Percentiles rank a stretch among this genome's conserved stretches.
Conservation (phyloP, 2,888 invertebrate species). For the Pollenia griseotomentosa region DNA sequence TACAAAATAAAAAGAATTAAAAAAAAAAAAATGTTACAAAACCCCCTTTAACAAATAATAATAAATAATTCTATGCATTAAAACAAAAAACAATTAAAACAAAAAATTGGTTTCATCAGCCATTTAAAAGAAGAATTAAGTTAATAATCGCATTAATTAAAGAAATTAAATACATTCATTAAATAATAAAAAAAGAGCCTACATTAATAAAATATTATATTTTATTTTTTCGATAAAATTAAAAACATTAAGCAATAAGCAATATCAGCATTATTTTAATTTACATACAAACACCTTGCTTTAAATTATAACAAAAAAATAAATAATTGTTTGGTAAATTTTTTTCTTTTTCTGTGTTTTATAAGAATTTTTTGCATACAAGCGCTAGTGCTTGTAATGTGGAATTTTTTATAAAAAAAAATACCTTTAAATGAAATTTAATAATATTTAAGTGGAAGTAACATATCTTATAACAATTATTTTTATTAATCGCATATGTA, state of each 20-base stretch:
- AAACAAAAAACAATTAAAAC: conserved; percentile 37
- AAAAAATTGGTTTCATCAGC: conserved; percentile 65
- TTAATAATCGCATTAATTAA: not conserved
- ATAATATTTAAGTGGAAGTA: conserved; percentile 59
- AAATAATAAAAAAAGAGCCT: conserved; percentile 8
- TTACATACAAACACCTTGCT: conserved; percentile 8
- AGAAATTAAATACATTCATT: conserved; percentile 12
- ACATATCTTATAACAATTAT: conserved; percentile 67
- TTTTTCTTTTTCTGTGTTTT: not conserved
- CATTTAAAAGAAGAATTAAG: conserved; percentile 34
- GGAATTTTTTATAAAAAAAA: not conserved
- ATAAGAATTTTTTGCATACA: not conserved
- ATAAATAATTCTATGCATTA: not conserved
- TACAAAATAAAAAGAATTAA: conserved; percentile 45
- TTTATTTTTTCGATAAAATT: not conserved
- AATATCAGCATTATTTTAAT: conserved; percentile 52
- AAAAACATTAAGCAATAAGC: conserved; percentile 16
- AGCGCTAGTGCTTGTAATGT: not conserved
- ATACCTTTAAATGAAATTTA: conserved; percentile 45
- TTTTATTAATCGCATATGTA: conserved; percentile 22
- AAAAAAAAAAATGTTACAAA: conserved; percentile 35
- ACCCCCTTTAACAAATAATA: conserved; percentile 6
- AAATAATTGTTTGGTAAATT: conserved; percentile 12
- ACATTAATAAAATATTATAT: not conserved
- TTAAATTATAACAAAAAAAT: not conserved